phyloP scores from a whole-genome alignment of 2,113 vertebrate species.

The Phoxinus phoxinus region DNA sequence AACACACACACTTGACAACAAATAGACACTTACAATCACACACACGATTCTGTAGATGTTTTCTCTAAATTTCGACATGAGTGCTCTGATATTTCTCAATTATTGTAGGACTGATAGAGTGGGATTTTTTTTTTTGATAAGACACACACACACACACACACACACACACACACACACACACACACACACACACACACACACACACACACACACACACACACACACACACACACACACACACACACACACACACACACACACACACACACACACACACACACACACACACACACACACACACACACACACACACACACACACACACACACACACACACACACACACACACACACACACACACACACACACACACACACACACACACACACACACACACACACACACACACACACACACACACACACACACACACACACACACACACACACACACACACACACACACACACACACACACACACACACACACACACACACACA shows the following conservation, averaged over 20 bases:
- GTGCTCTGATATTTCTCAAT: constrained; percentile 54
- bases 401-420: constrained; percentile 6
- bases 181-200: constrained; percentile 3
- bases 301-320: constrained; percentile 4
- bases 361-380: neutral
- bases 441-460: constrained; percentile 15
- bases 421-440: constrained; percentile 8
- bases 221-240: constrained; percentile 16
- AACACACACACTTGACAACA: neutral
- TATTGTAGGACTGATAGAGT: constrained; percentile 45
- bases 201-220: neutral
- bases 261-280: constrained; percentile 9
- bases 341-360: constrained; percentile 17
- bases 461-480: constrained; percentile 4
- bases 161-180: constrained; percentile 16
- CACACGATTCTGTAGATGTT: constrained; percentile 11
- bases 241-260: constrained; percentile 17
- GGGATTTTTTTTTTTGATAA: constrained; percentile 4
- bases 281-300: neutral
- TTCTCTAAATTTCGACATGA: constrained; percentile 42
- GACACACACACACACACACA: constrained; percentile 1
- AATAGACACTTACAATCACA: constrained; percentile 30
- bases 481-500: constrained; percentile 20
- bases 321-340: constrained; percentile 21
- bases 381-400: constrained; percentile 19